Evolutionary conservation across 1,140 invertebrate genomes (phyloP).

Genomic region (Meloidogyne hapla): DNA sequence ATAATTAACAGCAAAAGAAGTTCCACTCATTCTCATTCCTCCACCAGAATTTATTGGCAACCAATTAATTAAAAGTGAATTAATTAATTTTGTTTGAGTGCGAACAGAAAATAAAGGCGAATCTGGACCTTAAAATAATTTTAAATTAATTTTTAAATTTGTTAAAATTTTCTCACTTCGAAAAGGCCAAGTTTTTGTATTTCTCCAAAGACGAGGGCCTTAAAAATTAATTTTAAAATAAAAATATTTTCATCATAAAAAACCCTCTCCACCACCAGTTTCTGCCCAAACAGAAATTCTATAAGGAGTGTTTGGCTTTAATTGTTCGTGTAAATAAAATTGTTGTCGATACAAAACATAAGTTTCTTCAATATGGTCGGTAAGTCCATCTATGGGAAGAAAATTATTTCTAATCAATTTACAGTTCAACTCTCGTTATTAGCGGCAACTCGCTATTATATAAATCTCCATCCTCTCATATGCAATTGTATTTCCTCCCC

Average conservation of each 20-base stretch:
- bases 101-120: constrained; percentile 47
- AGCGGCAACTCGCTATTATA: no score
- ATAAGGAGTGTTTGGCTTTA: constrained; percentile 55
- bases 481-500: no score
- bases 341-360: constrained; percentile 58
- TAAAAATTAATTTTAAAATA: neutral
- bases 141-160: constrained; percentile 26
- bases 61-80: constrained; percentile 52
- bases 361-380: constrained; percentile 57
- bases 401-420: no score
- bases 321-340: constrained; percentile 56
- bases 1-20: constrained; percentile 60
- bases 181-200: constrained; percentile 56
- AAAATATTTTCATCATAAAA: constrained; percentile 26
- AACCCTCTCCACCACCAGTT: constrained; percentile 61
- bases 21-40: constrained; percentile 53
- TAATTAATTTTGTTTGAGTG: constrained; percentile 34
- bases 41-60: constrained; percentile 32
- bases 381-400: constrained; percentile 29
- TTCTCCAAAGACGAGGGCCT: constrained; percentile 47
- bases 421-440: no score
- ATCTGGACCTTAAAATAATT: constrained; percentile 55
- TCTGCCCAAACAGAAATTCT: constrained; percentile 61
- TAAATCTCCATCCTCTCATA: no score
- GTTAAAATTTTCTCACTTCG: constrained; percentile 41